These are phyloP conservation scores for Pygocentrus nattereri DNA, from an alignment of 2,797 vertebrate genomes.

Conservation along the genomic window DNA sequence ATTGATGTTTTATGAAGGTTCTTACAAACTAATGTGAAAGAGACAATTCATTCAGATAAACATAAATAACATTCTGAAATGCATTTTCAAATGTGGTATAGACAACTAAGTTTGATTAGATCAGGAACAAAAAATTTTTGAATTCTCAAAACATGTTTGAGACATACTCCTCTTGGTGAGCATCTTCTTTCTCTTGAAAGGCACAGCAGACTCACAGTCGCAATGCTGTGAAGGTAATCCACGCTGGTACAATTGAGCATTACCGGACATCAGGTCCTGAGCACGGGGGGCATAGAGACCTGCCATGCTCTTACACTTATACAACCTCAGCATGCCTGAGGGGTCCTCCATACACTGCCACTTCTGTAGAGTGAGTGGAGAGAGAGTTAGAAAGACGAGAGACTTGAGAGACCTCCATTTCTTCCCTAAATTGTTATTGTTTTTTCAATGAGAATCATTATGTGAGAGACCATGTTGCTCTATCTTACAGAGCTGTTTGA, in stretches of 20 bases:
- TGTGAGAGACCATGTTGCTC: too few species aligned
- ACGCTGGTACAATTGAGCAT: constrained; percentile 77
- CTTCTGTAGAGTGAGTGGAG: constrained; percentile 79
- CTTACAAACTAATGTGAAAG: neutral
- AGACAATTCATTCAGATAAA: neutral
- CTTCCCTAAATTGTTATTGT: too few species aligned
- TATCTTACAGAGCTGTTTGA: too few species aligned
- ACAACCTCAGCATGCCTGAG: constrained; percentile 89
- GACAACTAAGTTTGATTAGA: neutral
- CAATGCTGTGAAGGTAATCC: constrained; percentile 76
- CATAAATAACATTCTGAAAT: neutral
- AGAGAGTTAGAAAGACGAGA: constrained; percentile 12
- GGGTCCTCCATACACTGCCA: constrained; percentile 97
- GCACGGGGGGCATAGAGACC: constrained; percentile 76
- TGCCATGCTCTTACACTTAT: constrained; percentile 90
- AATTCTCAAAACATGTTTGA: neutral
- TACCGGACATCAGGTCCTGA: constrained; percentile 77
- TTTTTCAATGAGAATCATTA: too few species aligned
- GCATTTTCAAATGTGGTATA: neutral
- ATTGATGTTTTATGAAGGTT: neutral
- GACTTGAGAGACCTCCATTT: neutral
- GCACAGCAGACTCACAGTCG: constrained; percentile 79
- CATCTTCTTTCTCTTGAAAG: constrained; percentile 81
- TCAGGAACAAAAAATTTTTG: neutral
- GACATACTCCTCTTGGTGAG: constrained; percentile 89